Percentiles rank a stretch among this genome's conserved stretches.
These are phyloP conservation scores for Poecilia picta DNA, from an alignment of 2,797 vertebrate species.

Conservation along the genomic window DNA sequence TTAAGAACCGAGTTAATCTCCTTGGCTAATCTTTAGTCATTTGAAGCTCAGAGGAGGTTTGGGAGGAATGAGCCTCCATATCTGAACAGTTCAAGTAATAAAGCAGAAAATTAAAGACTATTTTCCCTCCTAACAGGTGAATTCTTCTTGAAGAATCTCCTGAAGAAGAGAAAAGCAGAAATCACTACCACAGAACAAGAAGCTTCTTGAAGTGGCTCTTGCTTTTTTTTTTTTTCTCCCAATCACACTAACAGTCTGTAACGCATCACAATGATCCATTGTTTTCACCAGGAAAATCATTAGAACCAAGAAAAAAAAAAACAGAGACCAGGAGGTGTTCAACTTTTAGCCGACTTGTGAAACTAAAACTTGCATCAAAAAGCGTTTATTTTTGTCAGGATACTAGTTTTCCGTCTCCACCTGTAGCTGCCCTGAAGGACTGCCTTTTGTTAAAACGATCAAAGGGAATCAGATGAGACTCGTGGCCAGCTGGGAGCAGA, in stretches of 20 bases:
- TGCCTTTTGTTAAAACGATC: constrained; percentile 7
- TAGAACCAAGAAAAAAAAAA: not conserved
- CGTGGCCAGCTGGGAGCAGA: not conserved
- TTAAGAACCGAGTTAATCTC: not conserved
- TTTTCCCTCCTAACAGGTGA: constrained; percentile 81
- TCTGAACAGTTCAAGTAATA: not conserved
- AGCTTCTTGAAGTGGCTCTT: not conserved
- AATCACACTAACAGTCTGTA: not conserved
- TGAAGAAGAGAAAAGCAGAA: constrained; percentile 87
- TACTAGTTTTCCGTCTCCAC: not conserved
- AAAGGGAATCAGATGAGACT: constrained; percentile 19
- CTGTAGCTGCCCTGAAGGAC: not conserved
- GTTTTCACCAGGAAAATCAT: not conserved
- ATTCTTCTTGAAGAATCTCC: constrained; percentile 96
- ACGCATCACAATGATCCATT: not conserved
- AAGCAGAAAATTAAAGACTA: not conserved
- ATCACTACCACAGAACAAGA: constrained; percentile 52
- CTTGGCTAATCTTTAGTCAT: not conserved
- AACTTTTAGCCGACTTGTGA: not conserved
- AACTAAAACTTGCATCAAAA: not conserved
- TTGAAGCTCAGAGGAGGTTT: not conserved
- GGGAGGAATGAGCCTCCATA: not conserved
- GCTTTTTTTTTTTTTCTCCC: too few species aligned
- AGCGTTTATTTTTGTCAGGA: not conserved
- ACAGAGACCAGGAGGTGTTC: not conserved